These are phyloP conservation scores for Rattus norvegicus DNA, from an alignment of 2,113 vertebrate species.

Conservation along the genomic window GRCr8 NC_086022.1:120680001-120680500, in stretches of 20 bases:
- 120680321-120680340: background rate
- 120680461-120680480: constrained; percentile 9
- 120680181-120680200: background rate
- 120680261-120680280: constrained; percentile 30
- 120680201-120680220: background rate
- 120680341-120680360: background rate
- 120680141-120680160: background rate
- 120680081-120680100: background rate
- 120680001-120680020: background rate
- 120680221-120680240: background rate
- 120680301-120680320: background rate
- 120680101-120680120: constrained; percentile 24
- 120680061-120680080: background rate
- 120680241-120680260: background rate
- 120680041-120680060: background rate
- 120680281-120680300: background rate
- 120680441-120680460: constrained; percentile 1
- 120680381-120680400: background rate
- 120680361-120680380: background rate
- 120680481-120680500: background rate
- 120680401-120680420: constrained; percentile 19
- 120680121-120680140: background rate
- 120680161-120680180: constrained; percentile 45
- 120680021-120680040: background rate
- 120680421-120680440: constrained; percentile 47